Evolutionary conservation across 2,113 vertebrate genomes (phyloP), one percentile per base, ranked within the genome.

Genomic region (Scalopus aquaticus): DNA sequence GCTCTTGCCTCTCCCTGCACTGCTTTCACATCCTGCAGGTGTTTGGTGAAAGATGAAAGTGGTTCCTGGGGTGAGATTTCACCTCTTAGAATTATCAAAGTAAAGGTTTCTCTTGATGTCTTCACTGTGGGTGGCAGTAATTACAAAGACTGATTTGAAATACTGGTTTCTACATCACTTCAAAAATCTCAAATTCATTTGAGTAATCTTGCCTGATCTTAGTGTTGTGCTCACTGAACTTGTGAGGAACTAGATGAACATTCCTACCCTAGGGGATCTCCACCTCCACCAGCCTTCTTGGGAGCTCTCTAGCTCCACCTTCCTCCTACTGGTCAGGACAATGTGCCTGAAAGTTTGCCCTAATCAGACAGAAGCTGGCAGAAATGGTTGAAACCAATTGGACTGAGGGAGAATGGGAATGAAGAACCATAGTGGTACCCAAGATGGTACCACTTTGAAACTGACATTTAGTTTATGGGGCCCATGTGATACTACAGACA

Each of bases 41-140:
- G 98, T 98, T 98, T 97, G 98, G 97, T 97, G 94, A 95, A 96
- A 98, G 98, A 98, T 98, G 97, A 98, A 98, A 98, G 98, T 97
- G 97, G 97, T 97, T 98, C 98, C 97, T 97, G 96, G 93, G 96
- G 97, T 97, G 95, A 98, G 97, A 98, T 98, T 98, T 98, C 96
- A 93, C 97, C 97, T 97, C 97, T 96, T 96, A 88, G 93, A 97
- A 97, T 98, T 98, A 98, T 98, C 98, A 98, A 98, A 98, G 98
- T 96, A 94, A 97, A 98, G 96, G 88, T 98, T 98, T 96, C 98
- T 98, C 98, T 98, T 98, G 98, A 98, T 98, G 98, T 98, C 97
- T 96, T 98, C 98, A 67, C 96, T 94, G 98, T 98, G 98, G 98
- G 98, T 98, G 98, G 98, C 97, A 97, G 97, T 97, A 98, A 98